These are phyloP conservation scores for Drosophila littoralis DNA, from an alignment of 1,140 invertebrate genomes.

Conservation along the genomic window DNA sequence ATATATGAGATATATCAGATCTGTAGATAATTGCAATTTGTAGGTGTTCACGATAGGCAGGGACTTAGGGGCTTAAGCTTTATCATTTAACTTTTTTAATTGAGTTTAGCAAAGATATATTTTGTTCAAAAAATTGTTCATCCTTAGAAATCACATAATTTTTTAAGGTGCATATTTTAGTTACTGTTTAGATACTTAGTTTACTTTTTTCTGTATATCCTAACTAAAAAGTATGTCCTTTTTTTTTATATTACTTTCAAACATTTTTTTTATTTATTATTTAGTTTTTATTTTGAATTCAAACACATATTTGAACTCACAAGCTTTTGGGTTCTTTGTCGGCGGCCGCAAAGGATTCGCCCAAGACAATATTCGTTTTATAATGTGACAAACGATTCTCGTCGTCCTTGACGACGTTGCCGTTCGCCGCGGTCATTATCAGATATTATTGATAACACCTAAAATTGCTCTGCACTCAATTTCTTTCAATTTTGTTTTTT, in stretches of 20 bases:
- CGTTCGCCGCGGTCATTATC: constrained; percentile 62
- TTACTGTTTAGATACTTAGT: neutral
- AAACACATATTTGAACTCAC: constrained; percentile 49
- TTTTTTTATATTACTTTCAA: neutral
- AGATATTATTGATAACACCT: neutral
- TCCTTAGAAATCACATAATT: too few species aligned
- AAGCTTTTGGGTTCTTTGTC: constrained; percentile 61
- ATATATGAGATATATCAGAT: too few species aligned
- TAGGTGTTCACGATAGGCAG: too few species aligned
- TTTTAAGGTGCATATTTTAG: neutral
- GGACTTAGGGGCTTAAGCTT: too few species aligned
- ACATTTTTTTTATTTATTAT: too few species aligned
- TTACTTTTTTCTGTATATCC: neutral
- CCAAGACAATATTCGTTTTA: constrained; percentile 69
- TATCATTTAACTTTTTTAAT: too few species aligned
- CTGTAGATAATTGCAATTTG: too few species aligned
- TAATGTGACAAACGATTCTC: constrained; percentile 62
- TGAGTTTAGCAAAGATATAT: too few species aligned
- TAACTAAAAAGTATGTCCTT: neutral
- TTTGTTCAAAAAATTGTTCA: too few species aligned
- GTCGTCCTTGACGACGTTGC: constrained; percentile 65
- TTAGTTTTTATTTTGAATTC: too few species aligned
- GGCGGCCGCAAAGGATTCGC: constrained; percentile 45
- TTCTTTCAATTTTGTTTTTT: neutral
- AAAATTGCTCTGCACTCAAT: constrained; percentile 11